These are phyloP conservation scores for Eupeodes corollae DNA, from an alignment of 1,140 invertebrate genomes.

Conservation along the genomic window DNA sequence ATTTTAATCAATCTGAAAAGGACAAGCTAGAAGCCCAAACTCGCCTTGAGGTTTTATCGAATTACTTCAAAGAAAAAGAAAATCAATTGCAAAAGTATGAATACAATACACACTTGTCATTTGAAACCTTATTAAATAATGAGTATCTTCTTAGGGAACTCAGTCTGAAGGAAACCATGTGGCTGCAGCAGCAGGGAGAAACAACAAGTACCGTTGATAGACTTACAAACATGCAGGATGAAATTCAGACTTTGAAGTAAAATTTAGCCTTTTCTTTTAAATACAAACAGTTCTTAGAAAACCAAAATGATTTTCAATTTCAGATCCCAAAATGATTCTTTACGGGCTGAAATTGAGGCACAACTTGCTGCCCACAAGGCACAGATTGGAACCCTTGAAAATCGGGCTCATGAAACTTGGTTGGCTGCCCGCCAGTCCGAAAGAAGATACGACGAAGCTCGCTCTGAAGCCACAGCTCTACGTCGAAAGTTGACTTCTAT, in stretches of 20 bases:
- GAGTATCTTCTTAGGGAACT: conserved; percentile 49
- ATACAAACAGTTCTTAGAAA: too few relatives aligned
- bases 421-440: conserved; percentile 60
- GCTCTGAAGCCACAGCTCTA: conserved; percentile 59
- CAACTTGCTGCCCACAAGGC: conserved; percentile 66
- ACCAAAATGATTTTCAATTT: too few relatives aligned
- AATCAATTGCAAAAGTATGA: conserved; percentile 66
- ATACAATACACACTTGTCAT: too few relatives aligned
- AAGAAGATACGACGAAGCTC: conserved; percentile 61
- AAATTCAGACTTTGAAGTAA: conserved; percentile 70
- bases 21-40: conserved; percentile 71
- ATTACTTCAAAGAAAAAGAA: conserved; percentile 83
- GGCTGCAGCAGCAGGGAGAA: conserved; percentile 73
- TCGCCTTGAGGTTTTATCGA: conserved; percentile 69
- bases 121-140: background rate
- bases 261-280: conserved; percentile 9
- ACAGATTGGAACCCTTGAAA: conserved; percentile 60
- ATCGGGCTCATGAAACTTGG: conserved; percentile 69
- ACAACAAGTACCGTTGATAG: conserved; percentile 65
- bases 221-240: conserved; percentile 62
- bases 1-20: conserved; percentile 59
- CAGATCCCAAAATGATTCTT: conserved; percentile 56
- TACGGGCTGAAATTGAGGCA: conserved; percentile 66
- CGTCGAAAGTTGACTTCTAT: conserved; percentile 54
- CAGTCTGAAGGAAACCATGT: conserved; percentile 67